Evolutionary conservation across 2,797 vertebrate genomes (phyloP), one percentile per base, ranked within the genome.

Genomic region (Halcyon leucocephala): DNA sequence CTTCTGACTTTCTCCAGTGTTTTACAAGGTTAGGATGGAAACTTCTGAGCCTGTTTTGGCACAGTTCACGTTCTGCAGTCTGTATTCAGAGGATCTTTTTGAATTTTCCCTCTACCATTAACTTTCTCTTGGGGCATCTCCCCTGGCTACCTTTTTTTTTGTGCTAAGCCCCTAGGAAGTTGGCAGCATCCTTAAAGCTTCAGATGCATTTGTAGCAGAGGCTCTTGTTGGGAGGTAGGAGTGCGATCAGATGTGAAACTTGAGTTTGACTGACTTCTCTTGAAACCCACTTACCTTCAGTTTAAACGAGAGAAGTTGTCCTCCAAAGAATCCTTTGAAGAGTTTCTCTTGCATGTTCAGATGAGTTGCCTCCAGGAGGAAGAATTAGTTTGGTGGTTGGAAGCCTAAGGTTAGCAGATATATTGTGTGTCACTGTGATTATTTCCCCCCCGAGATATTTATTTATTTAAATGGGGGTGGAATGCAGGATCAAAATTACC

Each of bases 11-110:
- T 92, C 82, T 86, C 46, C 19, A 12, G 37, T 83, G 74, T 93
- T 96, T 94, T 86, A 92, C 86, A 94, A 93, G 82, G 82, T 95
- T 93, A 91, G 20, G 69, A 88, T 93, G 80, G 60, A 92, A 93
- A 91, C 65, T 90, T 95, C 41, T 82, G 66, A 96, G 71, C 66
- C 1, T 84, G 25, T 86, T 94, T 94, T 93, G 91, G 76, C 82
- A 66, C 62, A 41, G 58, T 72, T 93, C 57, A 9, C 9, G 1
- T 82, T 93, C 93, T 90, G 52, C 80, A 72, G 72, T 84, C 49
- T 93, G 33, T 82, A 62, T 80, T 90, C 66, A 83, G 78, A 94
- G 81, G 62, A 70, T 83, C 79, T 78, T 57, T 86, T 57, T 61
- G 46, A 71, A 74, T 91, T 80, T 89, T 85, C 84, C 64, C 48